phyloP scores from a whole-genome alignment of 92 coral and sea anemone genomes.

The Phymanthus crucifer region DNA sequence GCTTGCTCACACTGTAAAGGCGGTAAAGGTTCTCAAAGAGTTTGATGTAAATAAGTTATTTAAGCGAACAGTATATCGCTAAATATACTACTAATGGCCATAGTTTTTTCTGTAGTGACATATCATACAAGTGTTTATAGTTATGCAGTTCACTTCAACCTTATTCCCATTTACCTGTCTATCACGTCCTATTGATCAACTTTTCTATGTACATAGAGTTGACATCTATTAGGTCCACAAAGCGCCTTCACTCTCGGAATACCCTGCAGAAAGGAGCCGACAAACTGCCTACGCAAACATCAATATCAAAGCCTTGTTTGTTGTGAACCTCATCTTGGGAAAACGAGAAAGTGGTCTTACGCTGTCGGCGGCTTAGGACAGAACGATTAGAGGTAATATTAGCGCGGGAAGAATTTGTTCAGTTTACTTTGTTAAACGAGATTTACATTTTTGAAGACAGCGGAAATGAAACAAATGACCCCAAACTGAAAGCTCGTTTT shows the following conservation, averaged over 20 bases:
- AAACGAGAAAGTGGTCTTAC: neutral
- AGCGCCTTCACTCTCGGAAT: conserved; percentile 8
- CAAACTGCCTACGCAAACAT: conserved; percentile 8
- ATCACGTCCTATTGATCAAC: conserved; percentile 5
- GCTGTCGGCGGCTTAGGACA: conserved; percentile 13
- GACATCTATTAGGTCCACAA: conserved; percentile 23
- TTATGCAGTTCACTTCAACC: neutral
- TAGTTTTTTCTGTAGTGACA: conserved; percentile 1
- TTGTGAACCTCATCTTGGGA: neutral
- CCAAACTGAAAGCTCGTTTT: neutral
- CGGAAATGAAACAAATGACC: conserved; percentile 12
- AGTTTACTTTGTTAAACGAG: neutral
- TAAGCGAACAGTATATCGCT: too few relatives aligned
- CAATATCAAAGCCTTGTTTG: conserved; percentile 11
- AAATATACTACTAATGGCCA: neutral
- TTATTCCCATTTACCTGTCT: neutral
- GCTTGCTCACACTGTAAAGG: too few relatives aligned
- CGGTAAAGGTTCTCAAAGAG: neutral
- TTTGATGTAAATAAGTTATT: too few relatives aligned
- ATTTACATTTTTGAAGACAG: neutral
- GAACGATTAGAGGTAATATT: neutral
- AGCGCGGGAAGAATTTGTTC: neutral
- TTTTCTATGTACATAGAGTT: conserved; percentile 22
- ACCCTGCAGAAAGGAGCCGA: conserved; percentile 27
- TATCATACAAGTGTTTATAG: conserved; percentile 1